Conservation (phyloP, 2,888 invertebrate genomes). For the Ypsolopha sequella region DNA sequence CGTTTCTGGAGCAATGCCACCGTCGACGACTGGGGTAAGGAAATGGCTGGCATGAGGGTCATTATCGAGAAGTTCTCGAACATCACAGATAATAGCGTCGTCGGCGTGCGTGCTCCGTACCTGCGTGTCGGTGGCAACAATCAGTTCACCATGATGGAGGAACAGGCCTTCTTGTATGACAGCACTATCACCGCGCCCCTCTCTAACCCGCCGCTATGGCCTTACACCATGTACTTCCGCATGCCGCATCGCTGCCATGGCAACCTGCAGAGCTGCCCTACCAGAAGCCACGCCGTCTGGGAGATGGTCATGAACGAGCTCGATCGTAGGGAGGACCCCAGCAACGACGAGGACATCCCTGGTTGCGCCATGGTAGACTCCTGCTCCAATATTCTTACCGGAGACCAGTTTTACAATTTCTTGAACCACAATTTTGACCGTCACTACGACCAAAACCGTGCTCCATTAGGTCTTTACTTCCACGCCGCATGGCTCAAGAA, state of each 20-base stretch:
- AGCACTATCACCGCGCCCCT: constrained; percentile 94
- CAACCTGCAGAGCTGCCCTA: constrained; percentile 91
- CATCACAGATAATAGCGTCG: constrained; percentile 90
- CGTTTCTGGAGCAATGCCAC: constrained; percentile 94
- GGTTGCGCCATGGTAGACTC: constrained; percentile 97
- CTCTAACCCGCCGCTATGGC: constrained; percentile 95
- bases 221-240: constrained; percentile 97
- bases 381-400: constrained; percentile 91
- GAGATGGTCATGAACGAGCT: constrained; percentile 97
- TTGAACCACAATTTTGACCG: constrained; percentile 94
- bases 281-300: constrained; percentile 94
- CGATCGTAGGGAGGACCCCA: constrained; percentile 91
- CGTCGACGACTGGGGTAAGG: constrained; percentile 94
- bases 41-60: constrained; percentile 94
- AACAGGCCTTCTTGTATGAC: constrained; percentile 95
- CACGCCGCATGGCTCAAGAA: constrained; percentile 95
- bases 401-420: constrained; percentile 95
- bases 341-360: constrained; percentile 88
- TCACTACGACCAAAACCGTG: constrained; percentile 91
- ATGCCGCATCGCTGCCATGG: constrained; percentile 96
- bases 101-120: constrained; percentile 92
- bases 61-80: constrained; percentile 92
- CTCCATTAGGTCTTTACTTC: constrained; percentile 91
- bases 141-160: constrained; percentile 98
- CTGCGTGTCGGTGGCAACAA: constrained; percentile 94